Conservation (phyloP, 2,888 invertebrate genomes). For the Balanococcus diminutus region DNA sequence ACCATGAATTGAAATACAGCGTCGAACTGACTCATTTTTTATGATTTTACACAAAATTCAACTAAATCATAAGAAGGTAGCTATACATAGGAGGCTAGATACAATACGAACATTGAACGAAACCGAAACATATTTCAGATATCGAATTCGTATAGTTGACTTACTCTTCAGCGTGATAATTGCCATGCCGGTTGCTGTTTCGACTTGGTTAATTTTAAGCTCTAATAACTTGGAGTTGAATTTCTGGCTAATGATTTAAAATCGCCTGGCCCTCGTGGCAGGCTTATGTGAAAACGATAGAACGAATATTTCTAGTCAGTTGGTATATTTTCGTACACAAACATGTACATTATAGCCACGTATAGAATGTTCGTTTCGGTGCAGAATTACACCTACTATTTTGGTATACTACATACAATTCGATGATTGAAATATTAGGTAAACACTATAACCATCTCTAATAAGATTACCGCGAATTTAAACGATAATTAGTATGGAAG, state of each 20-base stretch:
- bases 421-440: background rate
- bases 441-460: background rate
- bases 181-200: background rate
- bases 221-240: constrained; percentile 34
- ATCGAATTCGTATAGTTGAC: background rate
- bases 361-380: background rate
- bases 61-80: no score
- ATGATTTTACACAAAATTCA: no score
- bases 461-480: background rate
- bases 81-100: no score
- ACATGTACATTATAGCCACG: background rate
- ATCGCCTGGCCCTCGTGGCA: background rate
- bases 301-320: background rate
- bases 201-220: constrained; percentile 41
- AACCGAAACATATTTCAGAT: background rate
- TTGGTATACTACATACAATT: background rate
- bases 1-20: no score
- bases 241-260: constrained; percentile 35
- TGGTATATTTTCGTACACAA: background rate
- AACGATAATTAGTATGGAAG: background rate
- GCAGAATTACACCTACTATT: background rate
- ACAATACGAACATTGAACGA: background rate
- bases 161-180: background rate
- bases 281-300: background rate
- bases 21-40: no score